phyloP scores from a whole-genome alignment of 2,113 vertebrate genomes.

The Fregata magnificens region DNA sequence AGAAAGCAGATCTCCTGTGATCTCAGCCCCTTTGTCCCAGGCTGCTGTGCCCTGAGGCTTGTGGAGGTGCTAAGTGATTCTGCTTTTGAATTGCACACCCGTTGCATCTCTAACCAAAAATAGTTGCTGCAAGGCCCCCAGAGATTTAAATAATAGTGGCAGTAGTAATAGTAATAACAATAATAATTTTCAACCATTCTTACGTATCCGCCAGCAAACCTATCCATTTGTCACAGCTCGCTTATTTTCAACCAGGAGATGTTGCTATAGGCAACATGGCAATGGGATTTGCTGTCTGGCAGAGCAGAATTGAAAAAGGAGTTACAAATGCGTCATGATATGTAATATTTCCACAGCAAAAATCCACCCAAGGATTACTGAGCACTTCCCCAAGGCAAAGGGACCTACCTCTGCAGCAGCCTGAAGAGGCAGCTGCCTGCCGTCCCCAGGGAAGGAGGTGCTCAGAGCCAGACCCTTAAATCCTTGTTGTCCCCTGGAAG shows the following conservation, averaged over 20 bases:
- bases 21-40: neutral
- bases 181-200: neutral
- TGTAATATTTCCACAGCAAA: neutral
- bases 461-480: neutral
- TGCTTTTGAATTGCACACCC: neutral
- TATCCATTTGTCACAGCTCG: rapidly evolving
- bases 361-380: neutral
- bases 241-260: neutral
- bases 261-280: neutral
- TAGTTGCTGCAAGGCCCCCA: neutral
- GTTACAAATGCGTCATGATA: neutral
- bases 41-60: neutral
- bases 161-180: neutral
- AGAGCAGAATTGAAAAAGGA: neutral
- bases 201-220: neutral
- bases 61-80: neutral
- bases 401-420: too few species aligned
- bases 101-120: neutral
- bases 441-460: neutral
- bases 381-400: neutral
- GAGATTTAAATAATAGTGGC: neutral
- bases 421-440: neutral
- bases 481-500: neutral
- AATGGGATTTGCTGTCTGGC: neutral
- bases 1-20: neutral